Evolutionary conservation across 2,888 invertebrate genomes (phyloP).

Genomic region (Frankliniella fusca): DNA sequence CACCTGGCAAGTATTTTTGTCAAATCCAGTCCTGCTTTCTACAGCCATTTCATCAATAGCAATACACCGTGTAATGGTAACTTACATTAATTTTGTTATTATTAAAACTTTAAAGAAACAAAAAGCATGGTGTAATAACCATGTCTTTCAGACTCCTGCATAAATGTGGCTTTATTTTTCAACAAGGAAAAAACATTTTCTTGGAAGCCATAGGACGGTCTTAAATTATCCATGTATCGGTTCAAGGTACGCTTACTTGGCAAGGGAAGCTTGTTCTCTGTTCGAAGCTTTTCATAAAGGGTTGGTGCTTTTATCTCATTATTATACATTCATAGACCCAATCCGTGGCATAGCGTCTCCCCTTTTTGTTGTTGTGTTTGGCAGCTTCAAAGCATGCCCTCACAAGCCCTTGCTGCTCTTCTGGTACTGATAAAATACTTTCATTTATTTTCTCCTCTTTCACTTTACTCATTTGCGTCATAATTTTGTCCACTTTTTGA

Average conservation of each 20-base stretch:
- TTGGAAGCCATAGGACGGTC: too few species aligned
- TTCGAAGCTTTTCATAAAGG: conserved; percentile 32
- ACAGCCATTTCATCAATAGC: not conserved
- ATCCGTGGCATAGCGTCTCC: conserved; percentile 34
- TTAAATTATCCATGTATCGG: too few species aligned
- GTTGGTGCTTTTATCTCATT: conserved; percentile 32
- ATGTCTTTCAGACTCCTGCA: not conserved
- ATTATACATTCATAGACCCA: conserved; percentile 34
- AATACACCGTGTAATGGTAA: not conserved
- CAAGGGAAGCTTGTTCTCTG: conserved; percentile 29
- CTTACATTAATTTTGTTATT: not conserved
- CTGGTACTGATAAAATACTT: not conserved
- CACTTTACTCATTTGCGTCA: too few species aligned
- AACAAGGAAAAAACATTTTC: too few species aligned
- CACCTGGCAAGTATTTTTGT: not conserved
- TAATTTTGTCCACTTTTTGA: too few species aligned
- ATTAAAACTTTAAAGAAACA: not conserved
- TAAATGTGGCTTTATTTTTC: too few species aligned
- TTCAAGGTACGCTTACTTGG: not conserved
- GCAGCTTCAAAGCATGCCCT: conserved; percentile 33
- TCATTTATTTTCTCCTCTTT: not conserved
- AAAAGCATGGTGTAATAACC: not conserved
- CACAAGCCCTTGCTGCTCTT: not conserved
- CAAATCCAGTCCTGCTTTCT: not conserved
- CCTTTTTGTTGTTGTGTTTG: conserved; percentile 33